Conservation (phyloP, 2,888 invertebrate species). For the Dryobotodes eremita region DNA sequence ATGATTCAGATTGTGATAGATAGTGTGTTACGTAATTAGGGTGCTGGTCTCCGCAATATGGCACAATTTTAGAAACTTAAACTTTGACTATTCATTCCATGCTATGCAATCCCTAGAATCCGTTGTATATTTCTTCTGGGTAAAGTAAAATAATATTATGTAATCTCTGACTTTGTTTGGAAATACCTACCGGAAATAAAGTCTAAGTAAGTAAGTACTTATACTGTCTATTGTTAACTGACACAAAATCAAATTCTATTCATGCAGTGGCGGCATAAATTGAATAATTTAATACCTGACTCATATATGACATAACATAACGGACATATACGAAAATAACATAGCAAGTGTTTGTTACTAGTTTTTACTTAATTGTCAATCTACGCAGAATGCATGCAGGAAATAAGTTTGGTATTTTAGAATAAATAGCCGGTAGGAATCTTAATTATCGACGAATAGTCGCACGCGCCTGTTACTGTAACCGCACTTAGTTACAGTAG, state of each 20-base stretch:
- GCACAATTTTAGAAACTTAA: not conserved
- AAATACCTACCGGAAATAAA: conserved; percentile 35
- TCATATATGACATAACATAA: conserved; percentile 44
- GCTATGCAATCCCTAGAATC: not conserved
- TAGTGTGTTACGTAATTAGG: too few species aligned
- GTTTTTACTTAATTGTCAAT: conserved; percentile 49
- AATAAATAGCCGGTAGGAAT: conserved; percentile 55
- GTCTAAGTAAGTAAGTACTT: not conserved
- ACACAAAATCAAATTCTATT: conserved; percentile 45
- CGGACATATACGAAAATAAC: conserved; percentile 42
- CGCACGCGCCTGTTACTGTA: conserved; percentile 40
- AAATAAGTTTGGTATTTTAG: conserved; percentile 57
- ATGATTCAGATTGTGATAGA: too few species aligned
- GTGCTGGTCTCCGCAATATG: too few species aligned
- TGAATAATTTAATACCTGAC: conserved; percentile 47
- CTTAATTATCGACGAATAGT: conserved; percentile 49
- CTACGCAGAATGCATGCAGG: conserved; percentile 47
- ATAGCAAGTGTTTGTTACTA: conserved; percentile 10
- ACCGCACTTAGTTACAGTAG: not conserved
- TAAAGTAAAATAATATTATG: not conserved
- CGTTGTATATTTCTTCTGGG: not conserved
- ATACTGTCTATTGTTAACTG: conserved; percentile 21
- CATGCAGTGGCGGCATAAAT: conserved; percentile 5
- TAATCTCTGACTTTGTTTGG: not conserved
- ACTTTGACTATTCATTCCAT: not conserved